Evolutionary conservation across 2,797 vertebrate genomes (phyloP), one percentile per base, ranked within the genome.

Genomic region (Schizothorax lantsangensis): DNA sequence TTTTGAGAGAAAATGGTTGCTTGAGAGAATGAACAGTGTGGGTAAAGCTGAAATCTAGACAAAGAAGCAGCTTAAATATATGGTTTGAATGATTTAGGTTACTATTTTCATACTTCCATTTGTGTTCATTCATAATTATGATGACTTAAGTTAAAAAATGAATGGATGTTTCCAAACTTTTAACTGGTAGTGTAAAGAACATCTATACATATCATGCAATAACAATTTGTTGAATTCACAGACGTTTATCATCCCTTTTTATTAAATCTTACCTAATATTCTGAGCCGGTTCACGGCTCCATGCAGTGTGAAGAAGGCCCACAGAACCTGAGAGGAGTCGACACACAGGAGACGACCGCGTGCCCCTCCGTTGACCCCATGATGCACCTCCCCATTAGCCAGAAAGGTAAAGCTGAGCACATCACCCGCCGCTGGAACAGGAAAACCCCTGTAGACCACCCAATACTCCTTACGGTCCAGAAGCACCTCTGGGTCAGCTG

Each of bases 381-480:
- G 96, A 91, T 98, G 97, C 90, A 99, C 96, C 93, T 99, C 98
- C n/a, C 98, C 98, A 0, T 93, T 96, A 1, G 97, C 95, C 92
- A 96, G 93, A 90, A 99, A 93, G 64, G 95, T 96, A 92, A 99
- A 99, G 93, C 96, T 99, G 92, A 99, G 96, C 84, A 98, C 95
- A 88, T 99, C 98, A 0, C 98, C 97, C 0, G 96, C 96, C 92
- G 92, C 96, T 78, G 97, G 96, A 75, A 96, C 95, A 0, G 98
- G 97, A 87, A 99, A 97, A 0, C 97, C 97, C 73, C 97, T 94
- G 91, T 97, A 97, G 88, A 99, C 96, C 90, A 99, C 98, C 98
- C 98, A 99, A 88, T 99, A 99, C 93, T 99, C 98, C 92, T 99
- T 99, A 21, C 98, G 97, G 93, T 99, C 98, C 91, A 99, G 94